phyloP scores from a whole-genome alignment of 2,113 vertebrate genomes.

The Oryzias melastigma region DNA sequence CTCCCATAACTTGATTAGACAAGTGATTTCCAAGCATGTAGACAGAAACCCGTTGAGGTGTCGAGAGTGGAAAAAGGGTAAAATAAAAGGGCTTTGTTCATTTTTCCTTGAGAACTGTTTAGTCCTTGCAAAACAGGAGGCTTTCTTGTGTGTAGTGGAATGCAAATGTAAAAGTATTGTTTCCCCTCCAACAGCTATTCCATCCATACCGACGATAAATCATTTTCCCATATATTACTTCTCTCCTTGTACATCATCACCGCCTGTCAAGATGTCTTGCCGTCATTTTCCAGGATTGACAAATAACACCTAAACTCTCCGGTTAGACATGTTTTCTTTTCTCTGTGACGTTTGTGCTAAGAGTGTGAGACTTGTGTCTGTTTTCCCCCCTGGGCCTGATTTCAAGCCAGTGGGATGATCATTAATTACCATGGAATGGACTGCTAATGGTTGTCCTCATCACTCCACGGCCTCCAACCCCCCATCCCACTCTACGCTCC shows the following conservation, averaged over 20 bases:
- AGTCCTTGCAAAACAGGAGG: slow-evolving; percentile 16
- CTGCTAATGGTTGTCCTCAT: slow-evolving; percentile 72
- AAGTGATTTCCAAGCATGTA: slow-evolving; percentile 35
- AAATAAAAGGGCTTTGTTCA: not conserved
- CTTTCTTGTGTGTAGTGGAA: slow-evolving; percentile 7
- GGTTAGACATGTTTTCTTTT: slow-evolving; percentile 34
- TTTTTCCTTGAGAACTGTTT: slow-evolving; percentile 20
- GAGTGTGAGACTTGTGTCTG: slow-evolving; percentile 32
- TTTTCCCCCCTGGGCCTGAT: slow-evolving; percentile 52
- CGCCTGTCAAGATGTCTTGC: slow-evolving; percentile 14
- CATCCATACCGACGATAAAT: slow-evolving; percentile 29
- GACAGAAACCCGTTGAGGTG: slow-evolving; percentile 39
- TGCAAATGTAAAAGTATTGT: slow-evolving; percentile 34
- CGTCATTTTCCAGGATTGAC: slow-evolving; percentile 33
- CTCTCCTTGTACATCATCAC: not conserved
- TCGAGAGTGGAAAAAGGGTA: slow-evolving; percentile 3
- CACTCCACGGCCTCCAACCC: slow-evolving; percentile 43
- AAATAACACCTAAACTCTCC: slow-evolving; percentile 15
- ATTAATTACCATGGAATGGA: slow-evolving; percentile 75
- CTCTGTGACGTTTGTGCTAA: slow-evolving; percentile 45
- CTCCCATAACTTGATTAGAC: slow-evolving; percentile 51
- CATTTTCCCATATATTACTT: slow-evolving; percentile 34
- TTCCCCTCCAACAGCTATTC: slow-evolving; percentile 5
- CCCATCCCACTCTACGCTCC: slow-evolving; percentile 31
- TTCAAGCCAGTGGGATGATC: slow-evolving; percentile 64